A percentile compares a stretch with the other conserved stretches of the same genome.
Conservation (phyloP, 2,888 invertebrate genomes). For the Andrena flavipes region DNA sequence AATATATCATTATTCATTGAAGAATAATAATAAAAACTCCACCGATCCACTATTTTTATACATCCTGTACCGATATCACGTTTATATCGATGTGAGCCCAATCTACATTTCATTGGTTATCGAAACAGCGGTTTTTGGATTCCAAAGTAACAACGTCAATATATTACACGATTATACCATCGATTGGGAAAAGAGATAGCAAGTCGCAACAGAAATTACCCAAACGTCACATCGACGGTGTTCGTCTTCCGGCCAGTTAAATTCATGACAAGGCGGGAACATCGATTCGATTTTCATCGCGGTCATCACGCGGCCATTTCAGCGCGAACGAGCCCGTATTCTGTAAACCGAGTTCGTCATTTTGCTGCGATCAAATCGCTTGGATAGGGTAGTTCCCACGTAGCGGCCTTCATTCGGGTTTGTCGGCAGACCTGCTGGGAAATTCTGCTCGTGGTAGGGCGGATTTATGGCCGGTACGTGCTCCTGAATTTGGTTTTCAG, state of each 20-base stretch:
- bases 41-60: no score
- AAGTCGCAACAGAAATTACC: not conserved
- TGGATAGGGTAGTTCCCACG: slow-evolving; percentile 30
- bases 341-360: slow-evolving; percentile 45
- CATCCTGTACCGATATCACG: no score
- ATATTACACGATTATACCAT: not conserved
- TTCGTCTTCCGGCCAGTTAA: slow-evolving; percentile 37
- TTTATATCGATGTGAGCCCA: no score
- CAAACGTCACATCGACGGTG: not conserved
- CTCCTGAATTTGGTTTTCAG: slow-evolving; percentile 7
- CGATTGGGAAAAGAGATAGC: not conserved
- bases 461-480: slow-evolving; percentile 39
- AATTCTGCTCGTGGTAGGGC: slow-evolving; percentile 21
- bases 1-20: no score
- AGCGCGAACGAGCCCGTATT: slow-evolving; percentile 24
- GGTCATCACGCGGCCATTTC: slow-evolving; percentile 39
- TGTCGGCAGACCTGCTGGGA: slow-evolving; percentile 32
- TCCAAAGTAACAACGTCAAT: no score
- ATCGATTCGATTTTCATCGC: slow-evolving; percentile 52
- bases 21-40: no score
- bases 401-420: slow-evolving; percentile 40
- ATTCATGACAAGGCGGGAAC: slow-evolving; percentile 25
- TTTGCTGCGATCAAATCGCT: slow-evolving; percentile 37
- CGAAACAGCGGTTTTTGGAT: no score
- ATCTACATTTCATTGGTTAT: no score